phyloP scores from a whole-genome alignment of 2,888 invertebrate genomes.

The Yponomeuta cagnagella region DNA sequence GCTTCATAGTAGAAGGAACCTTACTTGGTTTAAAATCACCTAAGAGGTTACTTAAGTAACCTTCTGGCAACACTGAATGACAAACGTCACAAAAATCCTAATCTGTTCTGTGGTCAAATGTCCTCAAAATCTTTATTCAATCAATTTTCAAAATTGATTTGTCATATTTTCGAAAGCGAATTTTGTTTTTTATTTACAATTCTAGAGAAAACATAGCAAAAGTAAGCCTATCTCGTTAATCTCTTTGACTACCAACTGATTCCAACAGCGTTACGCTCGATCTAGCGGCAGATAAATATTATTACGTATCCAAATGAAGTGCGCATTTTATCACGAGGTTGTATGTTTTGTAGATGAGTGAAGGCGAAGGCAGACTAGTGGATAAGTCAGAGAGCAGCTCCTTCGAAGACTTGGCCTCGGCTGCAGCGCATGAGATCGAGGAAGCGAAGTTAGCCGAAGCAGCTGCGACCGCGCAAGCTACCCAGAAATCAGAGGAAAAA shows the following conservation, averaged over 20 bases:
- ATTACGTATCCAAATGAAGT: conserved; percentile 42
- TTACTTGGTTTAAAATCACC: no score
- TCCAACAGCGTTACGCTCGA: background rate
- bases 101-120: no score
- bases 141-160: conserved; percentile 47
- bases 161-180: conserved; percentile 39
- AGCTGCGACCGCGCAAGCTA: conserved; percentile 33
- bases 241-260: background rate
- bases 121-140: background rate
- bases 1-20: no score
- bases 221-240: conserved; percentile 27
- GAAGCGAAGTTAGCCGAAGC: conserved; percentile 64
- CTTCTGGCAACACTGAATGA: no score
- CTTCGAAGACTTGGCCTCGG: conserved; percentile 78
- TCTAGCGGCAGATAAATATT: conserved; percentile 32
- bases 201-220: conserved; percentile 21
- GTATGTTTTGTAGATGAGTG: conserved; percentile 59
- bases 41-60: no score
- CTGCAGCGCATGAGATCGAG: conserved; percentile 74
- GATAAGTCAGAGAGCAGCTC: conserved; percentile 80
- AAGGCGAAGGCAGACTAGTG: conserved; percentile 58
- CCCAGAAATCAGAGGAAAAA: conserved; percentile 40
- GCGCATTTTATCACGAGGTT: conserved; percentile 26
- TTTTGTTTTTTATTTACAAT: conserved; percentile 28
- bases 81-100: no score